These are phyloP conservation scores for Busseola fusca DNA, from an alignment of 2,888 invertebrate species.

Conservation along the genomic window DNA sequence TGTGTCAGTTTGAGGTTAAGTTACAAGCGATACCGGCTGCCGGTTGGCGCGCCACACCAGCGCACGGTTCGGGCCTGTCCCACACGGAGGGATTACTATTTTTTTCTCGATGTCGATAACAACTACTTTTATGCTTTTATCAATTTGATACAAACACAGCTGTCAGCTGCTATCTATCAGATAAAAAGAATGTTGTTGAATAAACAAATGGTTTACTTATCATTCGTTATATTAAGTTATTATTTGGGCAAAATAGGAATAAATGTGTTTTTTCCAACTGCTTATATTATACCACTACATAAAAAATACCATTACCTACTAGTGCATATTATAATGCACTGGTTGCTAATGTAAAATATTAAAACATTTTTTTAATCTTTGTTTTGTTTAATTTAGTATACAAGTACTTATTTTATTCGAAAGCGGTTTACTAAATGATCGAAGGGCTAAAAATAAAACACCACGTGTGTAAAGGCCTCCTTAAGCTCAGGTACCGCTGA, in stretches of 20 bases:
- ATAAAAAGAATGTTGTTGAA: not conserved
- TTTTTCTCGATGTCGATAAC: not conserved
- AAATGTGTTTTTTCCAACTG: not conserved
- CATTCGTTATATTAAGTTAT: not conserved
- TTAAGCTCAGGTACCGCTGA: slow-evolving; percentile 84
- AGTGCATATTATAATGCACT: no score
- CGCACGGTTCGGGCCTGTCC: slow-evolving; percentile 70
- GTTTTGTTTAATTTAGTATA: not conserved
- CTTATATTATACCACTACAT: not conserved
- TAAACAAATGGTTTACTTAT: slow-evolving; percentile 8
- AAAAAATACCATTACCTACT: no score
- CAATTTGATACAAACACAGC: slow-evolving; percentile 15
- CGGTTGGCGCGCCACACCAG: slow-evolving; percentile 80
- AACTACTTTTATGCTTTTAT: slow-evolving; percentile 21
- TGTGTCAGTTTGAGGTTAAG: slow-evolving; percentile 89
- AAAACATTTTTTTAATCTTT: not conserved
- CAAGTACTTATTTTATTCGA: not conserved
- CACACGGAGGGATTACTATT: slow-evolving; percentile 77
- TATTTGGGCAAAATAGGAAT: not conserved
- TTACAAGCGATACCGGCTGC: slow-evolving; percentile 84
- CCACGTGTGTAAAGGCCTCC: slow-evolving; percentile 72
- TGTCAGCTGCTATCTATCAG: slow-evolving; percentile 11
- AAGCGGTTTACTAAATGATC: no score
- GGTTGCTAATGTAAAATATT: not conserved
- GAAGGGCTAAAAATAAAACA: slow-evolving; percentile 56